These are phyloP conservation scores for Zaprionus tsacasi DNA, from an alignment of 1,140 invertebrate species.

Conservation along the genomic window DNA sequence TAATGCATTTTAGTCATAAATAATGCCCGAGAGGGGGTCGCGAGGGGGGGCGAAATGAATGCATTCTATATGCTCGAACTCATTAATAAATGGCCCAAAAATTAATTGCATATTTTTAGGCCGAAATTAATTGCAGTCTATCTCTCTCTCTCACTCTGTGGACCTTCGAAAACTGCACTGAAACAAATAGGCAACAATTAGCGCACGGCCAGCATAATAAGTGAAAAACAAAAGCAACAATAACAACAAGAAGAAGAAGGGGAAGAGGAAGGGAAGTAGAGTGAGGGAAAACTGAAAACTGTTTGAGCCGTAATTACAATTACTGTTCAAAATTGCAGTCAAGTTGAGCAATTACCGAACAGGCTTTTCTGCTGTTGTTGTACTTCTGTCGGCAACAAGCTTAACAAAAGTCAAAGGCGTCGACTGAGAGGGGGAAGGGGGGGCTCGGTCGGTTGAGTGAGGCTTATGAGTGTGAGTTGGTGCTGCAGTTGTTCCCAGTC, in stretches of 20 bases:
- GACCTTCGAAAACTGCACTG: too few relatives aligned
- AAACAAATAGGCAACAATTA: constrained; percentile 52
- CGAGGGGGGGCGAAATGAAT: constrained; percentile 49
- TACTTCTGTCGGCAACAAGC: constrained; percentile 23
- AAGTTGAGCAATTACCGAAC: constrained; percentile 52
- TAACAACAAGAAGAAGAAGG: neutral
- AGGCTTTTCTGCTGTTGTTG: constrained; percentile 47
- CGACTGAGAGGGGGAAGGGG: neutral
- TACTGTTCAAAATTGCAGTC: constrained; percentile 52
- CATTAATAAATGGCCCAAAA: constrained; percentile 76
- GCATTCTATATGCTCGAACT: constrained; percentile 59
- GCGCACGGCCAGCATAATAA: neutral
- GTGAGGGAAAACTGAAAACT: constrained; percentile 4
- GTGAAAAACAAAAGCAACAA: constrained; percentile 19
- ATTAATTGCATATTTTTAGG: constrained; percentile 69
- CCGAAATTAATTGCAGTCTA: constrained; percentile 49
- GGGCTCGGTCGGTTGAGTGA: neutral
- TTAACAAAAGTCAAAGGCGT: constrained; percentile 22
- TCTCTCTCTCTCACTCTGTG: too few relatives aligned
- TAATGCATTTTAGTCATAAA: constrained; percentile 80
- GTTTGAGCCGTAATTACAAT: constrained; percentile 56
- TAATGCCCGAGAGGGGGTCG: constrained; percentile 48
- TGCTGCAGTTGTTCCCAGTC: neutral
- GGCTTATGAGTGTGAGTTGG: neutral
- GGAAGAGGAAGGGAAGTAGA: too few relatives aligned